Conservation (phyloP, 2,888 invertebrate genomes). For the Tupiocoris notatus region DNA sequence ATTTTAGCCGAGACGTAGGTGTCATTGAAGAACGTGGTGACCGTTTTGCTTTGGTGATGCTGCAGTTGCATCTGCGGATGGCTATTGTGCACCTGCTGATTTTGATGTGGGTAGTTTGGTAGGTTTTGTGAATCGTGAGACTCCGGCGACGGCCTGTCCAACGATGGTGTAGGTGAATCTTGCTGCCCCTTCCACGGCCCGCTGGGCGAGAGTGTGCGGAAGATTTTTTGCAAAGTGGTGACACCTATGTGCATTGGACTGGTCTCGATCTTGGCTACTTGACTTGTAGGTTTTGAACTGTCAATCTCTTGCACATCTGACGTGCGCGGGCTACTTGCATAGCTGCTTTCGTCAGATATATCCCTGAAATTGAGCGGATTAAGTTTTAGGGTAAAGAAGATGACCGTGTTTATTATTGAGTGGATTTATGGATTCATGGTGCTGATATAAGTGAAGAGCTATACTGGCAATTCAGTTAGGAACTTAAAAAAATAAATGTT, state of each 20-base stretch:
- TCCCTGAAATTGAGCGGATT: constrained; percentile 47
- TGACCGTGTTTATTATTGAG: no score
- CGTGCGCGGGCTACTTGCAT: constrained; percentile 48
- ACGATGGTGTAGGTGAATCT: neutral
- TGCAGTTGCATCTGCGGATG: neutral
- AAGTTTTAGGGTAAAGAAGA: no score
- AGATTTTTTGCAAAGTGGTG: constrained; percentile 50
- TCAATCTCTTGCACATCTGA: constrained; percentile 34
- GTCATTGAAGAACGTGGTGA: constrained; percentile 34
- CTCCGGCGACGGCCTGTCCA: neutral
- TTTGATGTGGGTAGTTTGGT: neutral
- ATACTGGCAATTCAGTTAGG: no score
- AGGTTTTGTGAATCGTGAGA: neutral
- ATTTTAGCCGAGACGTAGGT: constrained; percentile 18
- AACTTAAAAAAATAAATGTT: no score
- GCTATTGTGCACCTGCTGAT: neutral
- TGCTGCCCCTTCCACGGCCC: constrained; percentile 36
- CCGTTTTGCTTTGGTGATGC: constrained; percentile 24
- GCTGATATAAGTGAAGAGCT: no score
- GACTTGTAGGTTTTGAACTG: neutral
- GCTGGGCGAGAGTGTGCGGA: constrained; percentile 48
- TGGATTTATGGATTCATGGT: no score
- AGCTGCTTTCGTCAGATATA: constrained; percentile 49
- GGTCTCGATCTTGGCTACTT: constrained; percentile 10
- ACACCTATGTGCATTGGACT: constrained; percentile 48